Base-by-base conservation (phyloP, 2,888 invertebrate species). In the Myopa testacea region DNA sequence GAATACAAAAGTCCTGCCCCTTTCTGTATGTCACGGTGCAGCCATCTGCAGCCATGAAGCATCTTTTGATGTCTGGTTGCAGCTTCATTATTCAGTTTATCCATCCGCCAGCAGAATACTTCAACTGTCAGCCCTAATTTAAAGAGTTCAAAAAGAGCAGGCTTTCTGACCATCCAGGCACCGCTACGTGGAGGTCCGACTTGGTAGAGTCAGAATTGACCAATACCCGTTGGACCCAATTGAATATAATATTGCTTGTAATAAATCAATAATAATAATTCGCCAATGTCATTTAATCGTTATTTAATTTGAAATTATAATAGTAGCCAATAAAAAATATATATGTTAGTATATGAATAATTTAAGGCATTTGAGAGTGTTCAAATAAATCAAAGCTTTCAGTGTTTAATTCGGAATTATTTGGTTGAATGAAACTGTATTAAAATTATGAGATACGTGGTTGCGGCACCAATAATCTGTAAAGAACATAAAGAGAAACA, bases 381-480 rank as follows among this genome's bases (percentile, higher is more conserved):
- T 58, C 5, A n/a, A n/a, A 58, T n/a, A 58, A 58, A n/a, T 16
- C 58, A 8, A n/a, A n/a, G 58, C 58, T 65, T 65, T 58, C 5
- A 8, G n/a, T 1, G 0, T 26, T 62, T 62, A 62, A 16, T 16
- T 62, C 62, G 62, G 50, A 5, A 16, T 38, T 37, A 71, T 78
- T 82, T 87, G 10, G 45, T 45, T 86, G 88, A 86, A 81, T 90
- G 88, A 68, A 90, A 90, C 82, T 90, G 90, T 78, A 90, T 90
- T 14, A 90, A 82, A 45, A 90, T 90, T 6, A 90, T 89, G 10
- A 90, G 80, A 83, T 90, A 90, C 2, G 90, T 90, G 3, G 90
- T 89, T 4, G 88, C 89, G 6, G 90, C 88, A 34, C 89, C 89
- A 62, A 88, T 87, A 81, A 90, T 90, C 90, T 90, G 79, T 4